These are phyloP conservation scores for Graptemys geographica DNA, from an alignment of 2,797 vertebrate species.

Conservation along the genomic window DNA sequence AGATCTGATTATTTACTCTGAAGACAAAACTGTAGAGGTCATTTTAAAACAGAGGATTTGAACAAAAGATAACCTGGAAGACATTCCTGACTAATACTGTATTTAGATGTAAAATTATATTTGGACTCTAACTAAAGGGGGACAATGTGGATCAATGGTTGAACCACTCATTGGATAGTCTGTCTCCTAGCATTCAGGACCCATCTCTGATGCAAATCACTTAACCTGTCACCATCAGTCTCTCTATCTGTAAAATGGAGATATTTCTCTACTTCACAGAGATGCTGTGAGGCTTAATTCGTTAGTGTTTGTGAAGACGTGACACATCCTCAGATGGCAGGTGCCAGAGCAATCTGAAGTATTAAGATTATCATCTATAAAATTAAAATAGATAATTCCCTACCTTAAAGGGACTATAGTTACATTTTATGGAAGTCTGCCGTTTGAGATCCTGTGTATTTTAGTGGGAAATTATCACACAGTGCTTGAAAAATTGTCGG, in stretches of 20 bases:
- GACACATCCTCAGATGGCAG: background rate
- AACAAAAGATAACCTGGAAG: background rate
- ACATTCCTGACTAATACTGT: background rate
- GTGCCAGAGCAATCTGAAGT: background rate
- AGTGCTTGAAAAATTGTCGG: background rate
- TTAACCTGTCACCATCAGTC: background rate
- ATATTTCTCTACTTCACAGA: background rate
- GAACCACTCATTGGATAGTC: background rate
- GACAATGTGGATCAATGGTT: background rate
- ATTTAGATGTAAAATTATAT: rapidly evolving
- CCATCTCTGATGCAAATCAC: background rate
- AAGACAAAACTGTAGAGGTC: background rate
- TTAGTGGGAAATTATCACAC: background rate
- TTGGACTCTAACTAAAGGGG: background rate
- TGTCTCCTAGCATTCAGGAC: background rate
- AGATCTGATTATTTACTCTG: background rate
- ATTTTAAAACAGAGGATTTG: background rate
- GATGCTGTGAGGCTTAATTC: background rate
- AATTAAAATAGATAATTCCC: background rate
- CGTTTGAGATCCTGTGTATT: background rate
- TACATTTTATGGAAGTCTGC: background rate
- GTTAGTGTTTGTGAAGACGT: background rate
- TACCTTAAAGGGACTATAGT: background rate
- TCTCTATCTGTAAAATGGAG: background rate
- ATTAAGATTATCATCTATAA: background rate